Evolutionary conservation across 2,888 invertebrate species (phyloP).

Genomic region (Phorcus lineatus): DNA sequence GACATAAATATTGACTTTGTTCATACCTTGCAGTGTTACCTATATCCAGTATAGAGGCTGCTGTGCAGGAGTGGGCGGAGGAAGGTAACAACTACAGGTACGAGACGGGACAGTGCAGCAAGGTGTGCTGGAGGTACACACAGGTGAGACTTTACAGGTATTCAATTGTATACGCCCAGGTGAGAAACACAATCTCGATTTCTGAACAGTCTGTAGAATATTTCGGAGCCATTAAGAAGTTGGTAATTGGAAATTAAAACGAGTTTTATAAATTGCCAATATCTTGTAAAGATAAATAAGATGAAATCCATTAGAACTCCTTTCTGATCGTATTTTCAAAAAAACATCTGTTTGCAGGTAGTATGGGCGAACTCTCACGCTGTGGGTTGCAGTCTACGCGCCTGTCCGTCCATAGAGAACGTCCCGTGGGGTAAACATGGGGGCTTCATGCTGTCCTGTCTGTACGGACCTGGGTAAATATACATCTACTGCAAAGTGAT

Average conservation of each 20-base stretch:
- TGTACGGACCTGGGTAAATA: constrained; percentile 9
- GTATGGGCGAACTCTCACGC: background rate
- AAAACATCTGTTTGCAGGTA: background rate
- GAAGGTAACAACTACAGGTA: background rate
- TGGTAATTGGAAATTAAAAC: too few species aligned
- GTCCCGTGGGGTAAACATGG: background rate
- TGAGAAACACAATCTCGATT: too few species aligned
- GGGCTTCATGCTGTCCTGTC: background rate
- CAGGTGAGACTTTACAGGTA: background rate
- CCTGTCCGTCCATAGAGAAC: background rate
- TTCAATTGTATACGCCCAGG: background rate
- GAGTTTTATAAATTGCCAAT: too few species aligned
- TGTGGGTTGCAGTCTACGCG: background rate
- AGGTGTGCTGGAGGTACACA: constrained; percentile 1
- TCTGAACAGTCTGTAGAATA: too few species aligned
- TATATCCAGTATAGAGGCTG: background rate
- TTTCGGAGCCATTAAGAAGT: too few species aligned
- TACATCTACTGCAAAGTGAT: too few species aligned
- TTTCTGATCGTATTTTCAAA: too few species aligned
- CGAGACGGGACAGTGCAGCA: background rate
- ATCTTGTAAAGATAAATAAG: too few species aligned
- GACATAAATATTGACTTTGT: too few species aligned
- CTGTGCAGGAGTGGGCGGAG: background rate
- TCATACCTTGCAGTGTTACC: too few species aligned
- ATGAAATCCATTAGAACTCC: too few species aligned